These are phyloP conservation scores for Phataginus tetradactyla DNA, from an alignment of 2,797 vertebrate species.

Conservation along the genomic window DNA sequence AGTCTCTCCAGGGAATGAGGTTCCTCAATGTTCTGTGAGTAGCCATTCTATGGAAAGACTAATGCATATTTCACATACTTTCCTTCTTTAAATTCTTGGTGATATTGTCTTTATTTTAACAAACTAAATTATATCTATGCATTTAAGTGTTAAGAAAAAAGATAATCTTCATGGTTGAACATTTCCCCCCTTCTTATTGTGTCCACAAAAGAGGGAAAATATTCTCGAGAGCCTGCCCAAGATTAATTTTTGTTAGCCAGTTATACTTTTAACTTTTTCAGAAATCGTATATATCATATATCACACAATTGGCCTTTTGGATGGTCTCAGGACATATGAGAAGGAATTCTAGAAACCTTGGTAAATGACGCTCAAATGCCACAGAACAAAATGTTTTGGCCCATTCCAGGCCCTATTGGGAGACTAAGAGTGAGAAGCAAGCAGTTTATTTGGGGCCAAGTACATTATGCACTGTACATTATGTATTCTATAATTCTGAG, in stretches of 20 bases:
- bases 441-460: not conserved
- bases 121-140: slow-evolving; percentile 45
- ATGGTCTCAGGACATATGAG: not conserved
- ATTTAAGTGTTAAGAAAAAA: slow-evolving; percentile 26
- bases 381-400: slow-evolving; percentile 14
- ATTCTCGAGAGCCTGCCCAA: not conserved
- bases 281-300: not conserved
- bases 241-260: not conserved
- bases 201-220: not conserved
- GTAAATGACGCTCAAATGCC: slow-evolving; percentile 8
- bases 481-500: not conserved
- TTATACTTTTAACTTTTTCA: slow-evolving; percentile 16
- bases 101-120: slow-evolving; percentile 39
- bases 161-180: not conserved
- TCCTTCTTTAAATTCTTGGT: slow-evolving; percentile 29
- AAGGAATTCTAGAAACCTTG: not conserved
- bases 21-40: not conserved
- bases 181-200: not conserved
- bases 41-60: slow-evolving; percentile 28
- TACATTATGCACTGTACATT: not conserved
- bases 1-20: not conserved
- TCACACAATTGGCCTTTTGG: not conserved
- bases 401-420: not conserved
- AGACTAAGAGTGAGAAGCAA: not conserved
- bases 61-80: slow-evolving; percentile 37